These are phyloP conservation scores for Poecilia velifera DNA, from an alignment of 2,797 vertebrate genomes.

Conservation along the genomic window DNA sequence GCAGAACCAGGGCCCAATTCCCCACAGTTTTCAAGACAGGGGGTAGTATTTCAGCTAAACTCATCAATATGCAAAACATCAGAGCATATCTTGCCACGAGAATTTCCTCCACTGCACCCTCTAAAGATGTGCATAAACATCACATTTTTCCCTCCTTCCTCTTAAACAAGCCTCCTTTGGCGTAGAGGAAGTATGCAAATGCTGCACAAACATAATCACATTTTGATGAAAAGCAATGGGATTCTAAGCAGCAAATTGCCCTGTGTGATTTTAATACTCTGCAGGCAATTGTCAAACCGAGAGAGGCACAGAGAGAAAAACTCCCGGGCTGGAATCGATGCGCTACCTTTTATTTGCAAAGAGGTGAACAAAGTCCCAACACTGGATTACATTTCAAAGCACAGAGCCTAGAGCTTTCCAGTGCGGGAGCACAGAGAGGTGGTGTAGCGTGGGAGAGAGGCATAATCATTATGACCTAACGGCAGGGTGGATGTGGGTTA, in stretches of 20 bases:
- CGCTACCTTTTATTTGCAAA: conserved; percentile 63
- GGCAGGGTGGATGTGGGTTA: conserved; percentile 78
- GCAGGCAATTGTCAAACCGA: conserved; percentile 60
- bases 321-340: conserved; percentile 63
- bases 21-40: conserved; percentile 66
- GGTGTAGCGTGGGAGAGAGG: conserved; percentile 67
- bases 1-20: conserved; percentile 65
- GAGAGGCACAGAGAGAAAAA: conserved; percentile 40
- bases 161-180: conserved; percentile 44
- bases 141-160: conserved; percentile 39
- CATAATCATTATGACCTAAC: conserved; percentile 75
- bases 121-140: conserved; percentile 72
- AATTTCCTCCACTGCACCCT: conserved; percentile 72
- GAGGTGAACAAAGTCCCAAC: conserved; percentile 64
- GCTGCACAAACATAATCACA: conserved; percentile 61
- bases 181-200: conserved; percentile 64
- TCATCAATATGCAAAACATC: conserved; percentile 83
- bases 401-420: conserved; percentile 58
- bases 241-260: conserved; percentile 66
- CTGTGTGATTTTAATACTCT: conserved; percentile 65
- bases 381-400: conserved; percentile 73
- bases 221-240: conserved; percentile 65
- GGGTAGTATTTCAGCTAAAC: conserved; percentile 70
- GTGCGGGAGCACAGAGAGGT: conserved; percentile 64
- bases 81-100: conserved; percentile 68